Evolutionary conservation across 2,888 invertebrate genomes (phyloP), one percentile per base, ranked within the genome.

Genomic region (Tenthredo distinguenda): DNA sequence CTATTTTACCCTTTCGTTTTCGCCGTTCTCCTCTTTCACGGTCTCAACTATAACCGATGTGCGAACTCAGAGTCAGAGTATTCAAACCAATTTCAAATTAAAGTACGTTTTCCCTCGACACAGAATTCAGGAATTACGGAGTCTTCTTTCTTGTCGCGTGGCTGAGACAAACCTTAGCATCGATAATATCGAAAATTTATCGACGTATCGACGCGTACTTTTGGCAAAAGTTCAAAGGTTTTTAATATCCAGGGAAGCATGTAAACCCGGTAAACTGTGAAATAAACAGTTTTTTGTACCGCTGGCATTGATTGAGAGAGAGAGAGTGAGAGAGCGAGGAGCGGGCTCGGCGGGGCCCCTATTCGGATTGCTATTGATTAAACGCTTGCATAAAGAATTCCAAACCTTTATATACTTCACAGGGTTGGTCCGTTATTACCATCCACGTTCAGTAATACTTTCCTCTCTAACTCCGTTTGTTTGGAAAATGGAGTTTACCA

Each of bases 371-470:
- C 50, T 77, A 77, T 77, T 55, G 77, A 77, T 77, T 50, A 9
- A 55, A 77, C 77, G 55, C 77, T 40, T 77, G 55, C 50, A 77
- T 77, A 55, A 77, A 77, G 40, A 77, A 77, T 40, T 77, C 77
- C 12, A 18, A 18, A n/a, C 68, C 68, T 68, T 68, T 68, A 68
- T 68, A 68, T 34, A 68, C 68, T 68, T 34, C 34, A 31, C 68
- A 34, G 68, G 12, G 21, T 68, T 68, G 5, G 34, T 18, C 68
- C 15, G 68, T 34, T 68, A 18, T 18, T 68, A 34, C 31, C 68
- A 6, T 6, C 68, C 18, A 68, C 68, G 18, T 10, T 68, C 34
- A 34, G 34, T 68, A 68, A 34, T 18, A 34, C 68, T 34, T 34
- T 7, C 6, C 6, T 18, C 62, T 62, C 34, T 18, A 15, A 34